These are phyloP conservation scores for Gisinianus flammeolus DNA, from an alignment of 2,888 invertebrate genomes.

Conservation along the genomic window DNA sequence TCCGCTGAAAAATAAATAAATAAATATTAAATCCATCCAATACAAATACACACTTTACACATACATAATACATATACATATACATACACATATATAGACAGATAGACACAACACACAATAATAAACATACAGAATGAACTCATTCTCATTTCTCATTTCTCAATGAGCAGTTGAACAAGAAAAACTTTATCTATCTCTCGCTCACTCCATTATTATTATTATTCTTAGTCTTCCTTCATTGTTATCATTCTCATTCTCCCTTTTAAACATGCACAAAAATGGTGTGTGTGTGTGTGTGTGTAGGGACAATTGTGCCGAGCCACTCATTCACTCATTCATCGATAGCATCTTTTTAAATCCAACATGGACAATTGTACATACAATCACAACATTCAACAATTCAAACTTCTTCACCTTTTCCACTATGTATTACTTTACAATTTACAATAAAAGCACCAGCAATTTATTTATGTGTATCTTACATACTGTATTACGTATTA, in stretches of 20 bases:
- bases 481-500: no score
- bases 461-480: no score
- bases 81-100: neutral
- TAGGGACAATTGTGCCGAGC: neutral
- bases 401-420: no score
- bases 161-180: constrained; percentile 1
- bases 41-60: constrained; percentile 7
- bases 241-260: constrained; percentile 15
- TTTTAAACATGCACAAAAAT: neutral
- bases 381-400: neutral
- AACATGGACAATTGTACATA: neutral
- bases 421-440: neutral
- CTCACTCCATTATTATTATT: constrained; percentile 10
- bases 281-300: neutral
- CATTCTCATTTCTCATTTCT: neutral
- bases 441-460: no score
- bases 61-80: neutral
- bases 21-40: no score
- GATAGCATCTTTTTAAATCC: constrained; percentile 21
- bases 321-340: constrained; percentile 3
- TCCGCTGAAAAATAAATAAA: constrained; percentile 47
- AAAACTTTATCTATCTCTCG: constrained; percentile 4
- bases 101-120: no score
- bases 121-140: no score
- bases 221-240: neutral